Evolutionary conservation across 2,113 vertebrate genomes (phyloP).

Genomic region (Oryzias curvinotus): DNA sequence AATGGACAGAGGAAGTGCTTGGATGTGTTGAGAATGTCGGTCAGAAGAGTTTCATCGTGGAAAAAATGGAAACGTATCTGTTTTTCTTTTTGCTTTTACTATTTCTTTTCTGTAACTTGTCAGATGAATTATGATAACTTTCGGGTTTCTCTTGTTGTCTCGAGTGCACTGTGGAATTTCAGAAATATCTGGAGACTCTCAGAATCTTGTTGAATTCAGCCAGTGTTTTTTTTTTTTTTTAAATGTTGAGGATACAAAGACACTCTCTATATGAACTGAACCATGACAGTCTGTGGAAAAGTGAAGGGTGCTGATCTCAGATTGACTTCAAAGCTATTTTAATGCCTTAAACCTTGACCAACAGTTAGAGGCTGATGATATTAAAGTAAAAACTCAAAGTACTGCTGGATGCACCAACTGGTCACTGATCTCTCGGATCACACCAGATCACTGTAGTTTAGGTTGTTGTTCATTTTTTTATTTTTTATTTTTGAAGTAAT

Average conservation of each 20-base stretch:
- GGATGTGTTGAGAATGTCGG: not conserved
- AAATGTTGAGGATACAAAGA: slow-evolving; percentile 65
- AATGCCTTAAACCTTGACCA: not conserved
- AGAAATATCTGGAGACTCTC: slow-evolving; percentile 15
- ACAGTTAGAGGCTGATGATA: not conserved
- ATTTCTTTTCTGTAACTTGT: not conserved
- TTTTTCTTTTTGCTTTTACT: slow-evolving; percentile 20
- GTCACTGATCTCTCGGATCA: no score
- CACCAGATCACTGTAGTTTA: not conserved
- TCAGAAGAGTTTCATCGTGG: not conserved
- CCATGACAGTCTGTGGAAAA: slow-evolving; percentile 6
- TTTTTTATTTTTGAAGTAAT: not conserved
- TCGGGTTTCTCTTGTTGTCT: slow-evolving; percentile 1
- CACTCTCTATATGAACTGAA: slow-evolving; percentile 28
- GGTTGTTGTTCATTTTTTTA: not conserved
- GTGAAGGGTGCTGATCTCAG: slow-evolving; percentile 18
- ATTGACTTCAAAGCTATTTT: slow-evolving; percentile 24
- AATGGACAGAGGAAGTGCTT: slow-evolving; percentile 16
- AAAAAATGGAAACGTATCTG: not conserved
- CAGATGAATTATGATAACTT: not conserved
- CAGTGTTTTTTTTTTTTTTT: no score
- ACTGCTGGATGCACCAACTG: not conserved
- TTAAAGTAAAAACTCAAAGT: not conserved
- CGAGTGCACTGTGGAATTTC: slow-evolving; percentile 11
- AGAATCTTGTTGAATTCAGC: slow-evolving; percentile 34